Base-by-base conservation (phyloP, 1,140 invertebrate species). In the Magallana angulata region DNA sequence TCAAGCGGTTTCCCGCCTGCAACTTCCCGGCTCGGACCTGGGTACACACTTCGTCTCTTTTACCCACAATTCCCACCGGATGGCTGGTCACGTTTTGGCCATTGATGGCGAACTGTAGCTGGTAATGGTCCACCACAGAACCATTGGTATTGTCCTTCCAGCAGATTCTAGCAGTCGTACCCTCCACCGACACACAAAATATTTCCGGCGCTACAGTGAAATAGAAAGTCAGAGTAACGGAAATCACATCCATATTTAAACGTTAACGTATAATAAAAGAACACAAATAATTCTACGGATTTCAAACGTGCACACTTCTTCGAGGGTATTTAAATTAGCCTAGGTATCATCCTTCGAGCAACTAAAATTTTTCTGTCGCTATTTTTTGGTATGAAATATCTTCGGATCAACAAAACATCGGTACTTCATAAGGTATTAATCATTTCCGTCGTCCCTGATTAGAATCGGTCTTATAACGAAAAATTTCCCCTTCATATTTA, bases 121-220 rank as follows among this genome's bases (percentile, higher is more conserved):
- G 85, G 64, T 88, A 88, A 9, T 87, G 62, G 9, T 90, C 85
- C 0, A 88, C 87, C 56, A 85, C 88, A 7, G 76, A 56, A 14
- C 85, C 85, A n/a, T 88, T 85, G 62, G 87, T 87, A 0, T 87
- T 87, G 24, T 88, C 87, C 58, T 90, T 88, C 89, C 89, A 90
- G 71, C 89, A 90, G 24, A 90, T 88, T 12, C 83, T 76, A 59
- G 89, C 87, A 59, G 62, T 86, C 0, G 82, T 64, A 16, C 85
- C 85, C n/a, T 90, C 85, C 14, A 88, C 85, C 14, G 85, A 85
- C 36, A 88, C 85, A 85, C 87, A 90, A 36, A 90, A 90, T 24
- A 88, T 88, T 68, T 88, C 87, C 18, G 87, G 87, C 14, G 87
- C 89, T 88, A 88, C 59, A 24, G 85, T 86, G 48, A 88, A 90